phyloP scores from a whole-genome alignment of 2,797 vertebrate genomes.

The Synaphobranchus kaupii region DNA sequence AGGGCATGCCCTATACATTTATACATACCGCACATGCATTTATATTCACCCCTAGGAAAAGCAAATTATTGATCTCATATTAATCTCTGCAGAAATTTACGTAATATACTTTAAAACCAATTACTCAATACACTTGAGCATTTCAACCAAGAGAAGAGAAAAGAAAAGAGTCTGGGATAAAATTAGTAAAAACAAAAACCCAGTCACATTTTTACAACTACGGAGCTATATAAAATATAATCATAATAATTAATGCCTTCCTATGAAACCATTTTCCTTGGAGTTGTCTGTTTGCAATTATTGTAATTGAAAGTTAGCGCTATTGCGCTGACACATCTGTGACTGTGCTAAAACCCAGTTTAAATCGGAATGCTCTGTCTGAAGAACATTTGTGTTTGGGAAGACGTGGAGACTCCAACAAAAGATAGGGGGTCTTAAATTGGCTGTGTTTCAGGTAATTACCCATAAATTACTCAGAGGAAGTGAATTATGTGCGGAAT shows the following conservation, averaged over 20 bases:
- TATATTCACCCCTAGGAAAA: no score
- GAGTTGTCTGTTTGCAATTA: not conserved
- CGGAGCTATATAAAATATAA: no score
- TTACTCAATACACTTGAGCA: no score
- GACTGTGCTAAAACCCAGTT: not conserved
- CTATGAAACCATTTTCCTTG: not conserved
- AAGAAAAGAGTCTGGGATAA: not conserved
- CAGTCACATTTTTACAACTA: no score
- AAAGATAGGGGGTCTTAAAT: conserved; percentile 27
- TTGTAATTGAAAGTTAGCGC: not conserved
- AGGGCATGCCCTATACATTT: no score
- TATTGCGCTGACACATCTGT: not conserved
- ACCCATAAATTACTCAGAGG: conserved; percentile 24
- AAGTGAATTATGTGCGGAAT: conserved; percentile 27
- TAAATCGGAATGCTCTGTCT: not conserved
- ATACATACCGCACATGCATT: no score
- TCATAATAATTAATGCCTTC: not conserved
- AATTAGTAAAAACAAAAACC: not conserved
- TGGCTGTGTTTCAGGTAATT: conserved; percentile 37
- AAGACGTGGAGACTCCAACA: not conserved
- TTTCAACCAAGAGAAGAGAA: no score
- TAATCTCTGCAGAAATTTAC: no score
- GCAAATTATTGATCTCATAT: no score
- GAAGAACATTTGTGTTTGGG: conserved; percentile 12
- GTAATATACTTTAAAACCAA: no score